Evolutionary conservation across 2,888 invertebrate genomes (phyloP).

Genomic region (Aphrophora alni): DNA sequence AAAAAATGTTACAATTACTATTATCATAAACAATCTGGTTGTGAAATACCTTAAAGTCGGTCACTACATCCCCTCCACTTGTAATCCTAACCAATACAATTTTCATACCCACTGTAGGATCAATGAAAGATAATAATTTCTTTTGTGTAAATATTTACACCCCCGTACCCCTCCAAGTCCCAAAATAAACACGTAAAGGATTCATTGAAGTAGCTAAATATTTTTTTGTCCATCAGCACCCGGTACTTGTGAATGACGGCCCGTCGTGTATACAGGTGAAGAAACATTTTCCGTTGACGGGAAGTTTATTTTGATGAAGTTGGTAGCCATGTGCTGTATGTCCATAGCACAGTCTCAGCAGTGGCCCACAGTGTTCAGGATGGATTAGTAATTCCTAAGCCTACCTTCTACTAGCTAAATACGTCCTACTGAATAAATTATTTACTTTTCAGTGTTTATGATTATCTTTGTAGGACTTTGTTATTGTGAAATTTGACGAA

Average conservation of each 20-base stretch:
- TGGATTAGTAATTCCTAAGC: neutral
- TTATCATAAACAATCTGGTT: too few relatives aligned
- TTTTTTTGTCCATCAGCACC: neutral
- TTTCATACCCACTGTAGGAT: neutral
- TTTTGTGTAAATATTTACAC: neutral
- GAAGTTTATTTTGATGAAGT: slow-evolving; percentile 6
- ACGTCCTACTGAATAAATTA: too few relatives aligned
- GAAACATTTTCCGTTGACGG: slow-evolving; percentile 5
- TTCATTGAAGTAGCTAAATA: slow-evolving; percentile 2
- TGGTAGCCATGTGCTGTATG: neutral
- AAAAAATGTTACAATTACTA: too few relatives aligned
- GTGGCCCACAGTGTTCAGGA: neutral
- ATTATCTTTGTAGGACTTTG: too few relatives aligned
- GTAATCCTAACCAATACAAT: neutral
- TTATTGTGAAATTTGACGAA: too few relatives aligned
- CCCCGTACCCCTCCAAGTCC: neutral
- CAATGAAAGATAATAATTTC: slow-evolving; percentile 2
- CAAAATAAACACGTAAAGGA: neutral
- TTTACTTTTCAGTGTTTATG: neutral
- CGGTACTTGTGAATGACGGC: neutral
- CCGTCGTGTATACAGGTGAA: slow-evolving; percentile 9
- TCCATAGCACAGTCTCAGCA: neutral
- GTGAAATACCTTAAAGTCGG: too few relatives aligned
- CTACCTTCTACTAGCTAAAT: neutral
- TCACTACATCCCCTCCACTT: too few relatives aligned